Conservation (phyloP, 2,113 vertebrate genomes). For the Columba livia region DNA sequence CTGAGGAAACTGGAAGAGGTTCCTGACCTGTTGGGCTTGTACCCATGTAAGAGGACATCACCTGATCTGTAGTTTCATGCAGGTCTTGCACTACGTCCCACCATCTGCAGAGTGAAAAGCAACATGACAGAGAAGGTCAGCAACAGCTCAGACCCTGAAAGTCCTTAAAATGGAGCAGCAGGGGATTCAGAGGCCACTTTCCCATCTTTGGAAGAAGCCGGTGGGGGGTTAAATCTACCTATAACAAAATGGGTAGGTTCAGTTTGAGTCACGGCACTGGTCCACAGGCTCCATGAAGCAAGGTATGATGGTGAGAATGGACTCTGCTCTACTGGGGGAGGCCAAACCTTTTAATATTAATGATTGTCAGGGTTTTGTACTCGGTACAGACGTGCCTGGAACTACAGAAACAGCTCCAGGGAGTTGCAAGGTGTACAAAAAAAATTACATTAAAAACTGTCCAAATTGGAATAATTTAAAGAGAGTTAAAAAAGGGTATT, state of each 20-base stretch:
- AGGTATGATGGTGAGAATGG: not conserved
- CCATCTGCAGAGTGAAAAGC: not conserved
- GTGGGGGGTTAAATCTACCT: not conserved
- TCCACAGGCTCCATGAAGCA: not conserved
- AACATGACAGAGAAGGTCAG: not conserved
- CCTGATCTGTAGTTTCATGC: fast-evolving
- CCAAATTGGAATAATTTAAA: slow-evolving; percentile 51
- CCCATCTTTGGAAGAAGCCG: fast-evolving
- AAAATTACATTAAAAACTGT: slow-evolving; percentile 38
- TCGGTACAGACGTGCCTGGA: not conserved
- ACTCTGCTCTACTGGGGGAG: not conserved
- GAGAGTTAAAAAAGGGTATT: slow-evolving; percentile 69
- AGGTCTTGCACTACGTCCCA: not conserved
- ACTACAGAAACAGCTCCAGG: slow-evolving; percentile 17
- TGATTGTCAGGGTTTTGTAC: not conserved
- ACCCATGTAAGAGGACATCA: not conserved
- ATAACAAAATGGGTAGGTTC: not conserved
- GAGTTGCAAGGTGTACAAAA: slow-evolving; percentile 25
- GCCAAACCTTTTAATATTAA: not conserved
- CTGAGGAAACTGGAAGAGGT: not conserved
- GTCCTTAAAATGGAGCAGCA: not conserved
- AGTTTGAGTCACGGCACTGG: not conserved
- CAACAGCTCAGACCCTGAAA: not conserved
- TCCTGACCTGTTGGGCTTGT: not conserved
- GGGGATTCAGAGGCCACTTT: not conserved